Evolutionary conservation across 1,140 invertebrate genomes (phyloP), one percentile per base, ranked within the genome.

Genomic region (Drosophila truncata): DNA sequence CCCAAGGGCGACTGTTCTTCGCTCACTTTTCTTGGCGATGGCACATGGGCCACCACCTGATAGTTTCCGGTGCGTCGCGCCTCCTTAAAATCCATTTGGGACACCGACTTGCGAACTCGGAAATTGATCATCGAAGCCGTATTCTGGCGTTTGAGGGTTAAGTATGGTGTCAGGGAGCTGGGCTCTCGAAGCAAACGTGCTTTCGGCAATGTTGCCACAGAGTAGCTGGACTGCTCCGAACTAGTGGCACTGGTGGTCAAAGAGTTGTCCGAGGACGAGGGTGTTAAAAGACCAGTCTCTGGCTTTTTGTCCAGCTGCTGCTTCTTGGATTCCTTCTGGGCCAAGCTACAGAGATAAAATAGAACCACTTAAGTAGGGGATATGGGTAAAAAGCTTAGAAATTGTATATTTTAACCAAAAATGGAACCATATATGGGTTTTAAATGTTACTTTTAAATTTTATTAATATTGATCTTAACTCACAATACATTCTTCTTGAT

Each of bases 61-160:
- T 83, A 82, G 57, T 71, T 78, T 14, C 79, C 82, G 0, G 82
- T 75, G 20, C 91, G 91, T 9, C 81, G 81, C 0, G 76, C 77
- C 41, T 92, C 83, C 52, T 85, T 92, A n/a, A 92, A 85, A 54
- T 92, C 91, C 76, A 92, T 92, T 66, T 92, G 91, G 1, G 91
- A 92, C 0, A 88, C 29, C 0, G 91, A 92, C 20, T 92, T 92
- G 7, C 91, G 91, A 10, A 82, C 67, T 1, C 66, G 77, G 16
- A 78, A 92, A 23, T 78, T 88, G 2, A 92, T 42, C 33, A 91
- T 77, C 20, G 81, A 60, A 2, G 75, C 75, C 0, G 90, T 73
- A 13, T 73, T 74, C 23, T 91, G 90, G 3, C 91, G 82, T 50
- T 87, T 74, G 3, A 91, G 60, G 2, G 71, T 62, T 9, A 91